Evolutionary conservation across 30 jellyfish, hydroid and myxozoan species (phyloP).

Genomic region (Nemopilema nomurai): DNA sequence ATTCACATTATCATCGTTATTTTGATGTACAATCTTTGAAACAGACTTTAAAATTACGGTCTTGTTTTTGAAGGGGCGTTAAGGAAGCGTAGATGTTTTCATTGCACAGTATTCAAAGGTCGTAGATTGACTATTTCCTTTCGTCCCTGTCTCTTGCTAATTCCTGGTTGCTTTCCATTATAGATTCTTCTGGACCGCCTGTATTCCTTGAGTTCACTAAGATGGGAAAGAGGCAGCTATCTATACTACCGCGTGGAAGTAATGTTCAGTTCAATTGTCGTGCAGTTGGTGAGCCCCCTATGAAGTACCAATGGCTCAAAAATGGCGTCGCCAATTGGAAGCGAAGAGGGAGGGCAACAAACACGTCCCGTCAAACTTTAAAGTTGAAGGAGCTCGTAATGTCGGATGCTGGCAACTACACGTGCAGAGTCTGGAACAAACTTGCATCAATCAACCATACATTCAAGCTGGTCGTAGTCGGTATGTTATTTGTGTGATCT

Average conservation of each 20-base stretch:
- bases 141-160: too few relatives aligned
- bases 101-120: too few relatives aligned
- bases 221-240: slow-evolving; percentile 40
- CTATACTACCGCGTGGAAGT: slow-evolving; percentile 57
- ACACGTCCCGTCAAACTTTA: slow-evolving; percentile 60
- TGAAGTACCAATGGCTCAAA: slow-evolving; percentile 79
- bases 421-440: slow-evolving; percentile 55
- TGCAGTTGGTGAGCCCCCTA: slow-evolving; percentile 75
- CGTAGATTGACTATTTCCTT: too few relatives aligned
- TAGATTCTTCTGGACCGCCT: slow-evolving; percentile 59
- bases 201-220: slow-evolving; percentile 38
- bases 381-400: slow-evolving; percentile 64
- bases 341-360: slow-evolving; percentile 73
- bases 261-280: slow-evolving; percentile 58
- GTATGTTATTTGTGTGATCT: too few relatives aligned
- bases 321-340: slow-evolving; percentile 52
- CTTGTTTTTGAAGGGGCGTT: too few relatives aligned
- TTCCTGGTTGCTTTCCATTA: background rate
- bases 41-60: too few relatives aligned
- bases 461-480: slow-evolving; percentile 41
- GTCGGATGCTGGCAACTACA: slow-evolving; percentile 77
- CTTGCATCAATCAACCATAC: slow-evolving; percentile 47
- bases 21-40: too few relatives aligned
- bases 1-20: too few relatives aligned
- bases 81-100: too few relatives aligned